phyloP scores from a whole-genome alignment of 2,888 invertebrate genomes.

The Lamproptera curius region DNA sequence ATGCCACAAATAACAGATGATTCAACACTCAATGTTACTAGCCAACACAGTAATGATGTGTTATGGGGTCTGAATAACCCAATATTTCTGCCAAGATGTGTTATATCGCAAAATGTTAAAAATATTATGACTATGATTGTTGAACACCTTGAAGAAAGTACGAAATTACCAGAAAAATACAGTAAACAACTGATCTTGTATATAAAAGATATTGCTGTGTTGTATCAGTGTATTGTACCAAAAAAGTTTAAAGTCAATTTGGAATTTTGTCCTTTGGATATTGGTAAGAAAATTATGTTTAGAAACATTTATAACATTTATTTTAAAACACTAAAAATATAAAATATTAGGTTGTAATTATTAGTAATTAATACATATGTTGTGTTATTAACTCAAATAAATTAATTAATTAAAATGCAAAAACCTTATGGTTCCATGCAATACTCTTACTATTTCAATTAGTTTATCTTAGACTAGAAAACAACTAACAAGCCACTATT shows the following conservation, averaged over 20 bases:
- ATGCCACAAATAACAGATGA: constrained; percentile 37
- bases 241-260: constrained; percentile 63
- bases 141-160: constrained; percentile 61
- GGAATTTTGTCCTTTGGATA: constrained; percentile 63
- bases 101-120: constrained; percentile 62
- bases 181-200: constrained; percentile 53
- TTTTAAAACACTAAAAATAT: no score
- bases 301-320: no score
- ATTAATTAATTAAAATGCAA: no score
- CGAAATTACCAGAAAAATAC: constrained; percentile 57
- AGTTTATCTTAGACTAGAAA: no score
- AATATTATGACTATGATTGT: constrained; percentile 55
- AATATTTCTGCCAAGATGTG: constrained; percentile 61
- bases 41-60: constrained; percentile 32
- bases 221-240: constrained; percentile 66
- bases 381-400: no score
- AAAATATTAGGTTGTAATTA: no score
- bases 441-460: no score
- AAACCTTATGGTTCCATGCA: no score
- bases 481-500: no score
- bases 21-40: constrained; percentile 44
- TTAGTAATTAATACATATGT: no score
- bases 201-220: constrained; percentile 61
- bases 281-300: constrained; percentile 47
- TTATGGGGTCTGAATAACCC: constrained; percentile 57